Evolutionary conservation across 2,113 vertebrate genomes (phyloP).

Genomic region (Calyptommatus sinebrachiatus): DNA sequence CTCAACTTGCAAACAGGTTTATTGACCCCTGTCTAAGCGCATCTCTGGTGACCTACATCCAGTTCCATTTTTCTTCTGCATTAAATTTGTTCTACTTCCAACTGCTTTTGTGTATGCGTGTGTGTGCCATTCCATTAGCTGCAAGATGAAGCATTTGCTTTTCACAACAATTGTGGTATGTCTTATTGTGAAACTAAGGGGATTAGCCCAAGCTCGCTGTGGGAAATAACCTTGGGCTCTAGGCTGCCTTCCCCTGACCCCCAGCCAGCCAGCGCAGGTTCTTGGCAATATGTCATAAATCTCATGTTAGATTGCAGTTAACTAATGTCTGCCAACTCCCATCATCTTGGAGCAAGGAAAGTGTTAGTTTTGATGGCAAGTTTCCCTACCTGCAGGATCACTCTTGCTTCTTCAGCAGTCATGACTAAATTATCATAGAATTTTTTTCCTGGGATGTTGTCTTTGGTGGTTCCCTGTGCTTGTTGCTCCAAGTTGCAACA

Average conservation of each 20-base stretch:
- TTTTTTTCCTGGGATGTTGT: background rate
- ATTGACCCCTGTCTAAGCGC: background rate
- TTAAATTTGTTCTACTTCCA: background rate
- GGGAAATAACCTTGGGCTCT: too few species aligned
- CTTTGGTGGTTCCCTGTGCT: too few species aligned
- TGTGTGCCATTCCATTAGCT: background rate
- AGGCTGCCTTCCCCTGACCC: too few species aligned
- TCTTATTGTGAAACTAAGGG: background rate
- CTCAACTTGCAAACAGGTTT: too few species aligned
- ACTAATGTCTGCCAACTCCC: too few species aligned
- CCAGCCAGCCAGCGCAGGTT: too few species aligned
- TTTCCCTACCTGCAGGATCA: background rate
- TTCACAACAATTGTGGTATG: background rate
- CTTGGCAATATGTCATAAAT: background rate
- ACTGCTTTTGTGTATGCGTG: background rate
- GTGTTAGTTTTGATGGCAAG: background rate
- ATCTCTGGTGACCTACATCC: too few species aligned
- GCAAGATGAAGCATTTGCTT: background rate
- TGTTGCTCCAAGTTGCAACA: too few species aligned
- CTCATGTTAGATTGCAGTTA: background rate
- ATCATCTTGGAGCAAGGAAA: background rate
- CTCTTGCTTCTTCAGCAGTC: background rate
- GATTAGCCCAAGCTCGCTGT: too few species aligned
- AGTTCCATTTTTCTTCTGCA: background rate
- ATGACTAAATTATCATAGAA: background rate